Base-by-base conservation (phyloP, 1,140 invertebrate species). In the Calliphora vicina region DNA sequence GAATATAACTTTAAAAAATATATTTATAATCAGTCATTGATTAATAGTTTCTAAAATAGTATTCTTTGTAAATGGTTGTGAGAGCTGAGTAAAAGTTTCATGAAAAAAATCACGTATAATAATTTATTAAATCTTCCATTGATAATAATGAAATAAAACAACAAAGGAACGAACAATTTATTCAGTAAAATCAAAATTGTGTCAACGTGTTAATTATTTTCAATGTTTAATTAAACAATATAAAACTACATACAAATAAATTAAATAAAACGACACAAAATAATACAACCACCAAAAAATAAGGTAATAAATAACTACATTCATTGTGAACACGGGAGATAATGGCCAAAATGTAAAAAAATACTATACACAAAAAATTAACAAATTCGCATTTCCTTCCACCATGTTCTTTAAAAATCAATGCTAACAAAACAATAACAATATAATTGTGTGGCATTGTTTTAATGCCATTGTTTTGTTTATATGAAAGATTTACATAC, bases 201-300 rank as follows among this genome's bases (percentile, higher is more conserved):
- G 61, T 67, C 61, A 67, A 67, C 61, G 61, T 67, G 61, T 67
- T 67, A 67, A 67, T 67, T 67, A 67, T 67, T 67, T 67, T 67
- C 9, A 67, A 12, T 67, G 61, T 23, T 67, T 23, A 67, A 67
- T 23, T 25, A 23, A 67, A 67, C 61, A 57, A n/a, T 17, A 57
- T 57, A 57, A 57, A 57, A n/a, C n/a, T n/a, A 57, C 15, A 13
- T 23, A 23, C 6, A 9, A 67, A 23, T 20, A 9, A 67, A 67
- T 23, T 23, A 67, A 67, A 10, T 10, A 67, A 67, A 67, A n/a
- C 12, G 45, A 50, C 12, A 6, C 12, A 50, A 17, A 50, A 12
- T 15, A 12, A 50, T 50, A 50, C 17, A 50, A 50, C 12, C 45
- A 50, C 45, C 45, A 50, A 50, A 50, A 50, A 50, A 50, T n/a